These are phyloP conservation scores for Stratiolaelaps scimitus DNA, from an alignment of 1,140 invertebrate genomes.

Conservation along the genomic window DNA sequence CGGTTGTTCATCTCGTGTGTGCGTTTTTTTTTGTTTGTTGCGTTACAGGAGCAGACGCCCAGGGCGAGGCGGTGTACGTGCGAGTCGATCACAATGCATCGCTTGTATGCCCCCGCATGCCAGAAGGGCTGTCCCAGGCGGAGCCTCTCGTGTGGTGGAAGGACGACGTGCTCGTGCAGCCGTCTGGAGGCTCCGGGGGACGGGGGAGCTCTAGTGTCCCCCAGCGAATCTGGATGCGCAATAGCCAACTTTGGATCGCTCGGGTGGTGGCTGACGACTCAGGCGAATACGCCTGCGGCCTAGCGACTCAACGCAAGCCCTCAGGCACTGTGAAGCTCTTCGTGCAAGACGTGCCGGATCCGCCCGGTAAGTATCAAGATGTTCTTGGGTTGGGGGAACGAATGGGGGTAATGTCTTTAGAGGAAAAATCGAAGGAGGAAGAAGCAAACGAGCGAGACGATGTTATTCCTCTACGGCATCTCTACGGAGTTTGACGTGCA, in stretches of 20 bases:
- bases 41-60: constrained; percentile 6
- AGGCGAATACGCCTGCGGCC: constrained; percentile 20
- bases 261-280: constrained; percentile 17
- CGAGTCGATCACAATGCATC: constrained; percentile 25
- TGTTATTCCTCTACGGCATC: too few species aligned
- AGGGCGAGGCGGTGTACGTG: constrained; percentile 15
- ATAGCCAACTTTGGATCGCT: constrained; percentile 15
- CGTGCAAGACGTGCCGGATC: constrained; percentile 27
- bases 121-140: neutral
- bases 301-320: neutral
- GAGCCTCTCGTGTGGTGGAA: constrained; percentile 24
- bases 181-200: neutral
- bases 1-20: neutral
- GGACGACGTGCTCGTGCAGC: constrained; percentile 13
- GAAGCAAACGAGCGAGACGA: too few species aligned
- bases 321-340: constrained; percentile 25
- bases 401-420: too few species aligned
- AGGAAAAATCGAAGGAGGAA: too few species aligned
- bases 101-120: constrained; percentile 15
- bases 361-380: constrained; percentile 11
- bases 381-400: too few species aligned
- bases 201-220: neutral
- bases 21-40: neutral
- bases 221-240: constrained; percentile 24
- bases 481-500: too few species aligned